Evolutionary conservation across 2,888 invertebrate genomes (phyloP).

Genomic region (Crepidodera aurea): DNA sequence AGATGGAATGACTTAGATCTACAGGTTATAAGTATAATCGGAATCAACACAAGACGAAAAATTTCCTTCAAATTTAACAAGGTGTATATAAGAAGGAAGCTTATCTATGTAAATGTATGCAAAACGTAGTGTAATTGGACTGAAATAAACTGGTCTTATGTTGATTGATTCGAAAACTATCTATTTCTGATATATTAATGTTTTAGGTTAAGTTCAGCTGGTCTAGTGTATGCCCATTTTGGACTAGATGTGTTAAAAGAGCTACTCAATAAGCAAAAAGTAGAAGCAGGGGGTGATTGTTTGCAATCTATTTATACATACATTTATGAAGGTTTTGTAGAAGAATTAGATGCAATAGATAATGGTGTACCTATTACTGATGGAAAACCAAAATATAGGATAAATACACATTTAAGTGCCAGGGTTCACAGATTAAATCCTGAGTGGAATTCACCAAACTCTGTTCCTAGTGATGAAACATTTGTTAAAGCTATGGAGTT

Average conservation of each 20-base stretch:
- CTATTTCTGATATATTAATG: background rate
- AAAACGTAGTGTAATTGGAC: too few species aligned
- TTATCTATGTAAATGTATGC: too few species aligned
- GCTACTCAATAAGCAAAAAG: constrained; percentile 62
- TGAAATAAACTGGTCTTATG: too few species aligned
- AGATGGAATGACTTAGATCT: too few species aligned
- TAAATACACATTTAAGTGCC: constrained; percentile 80
- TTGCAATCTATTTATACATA: constrained; percentile 69
- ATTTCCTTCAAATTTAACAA: too few species aligned
- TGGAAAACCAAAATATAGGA: constrained; percentile 76
- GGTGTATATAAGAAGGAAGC: too few species aligned
- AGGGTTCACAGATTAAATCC: constrained; percentile 84
- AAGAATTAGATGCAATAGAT: constrained; percentile 96
- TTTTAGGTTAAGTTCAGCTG: constrained; percentile 92
- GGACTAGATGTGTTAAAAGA: constrained; percentile 80
- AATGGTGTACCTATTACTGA: constrained; percentile 90
- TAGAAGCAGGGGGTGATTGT: constrained; percentile 63
- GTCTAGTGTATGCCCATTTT: constrained; percentile 89
- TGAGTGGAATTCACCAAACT: constrained; percentile 74
- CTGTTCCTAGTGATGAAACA: constrained; percentile 65
- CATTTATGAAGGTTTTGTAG: constrained; percentile 87
- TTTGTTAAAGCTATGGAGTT: constrained; percentile 82
- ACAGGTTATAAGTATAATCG: too few species aligned
- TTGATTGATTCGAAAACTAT: too few species aligned
- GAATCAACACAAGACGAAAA: too few species aligned